These are phyloP conservation scores for Elachura formosa DNA, from an alignment of 2,113 vertebrate genomes.

Conservation along the genomic window DNA sequence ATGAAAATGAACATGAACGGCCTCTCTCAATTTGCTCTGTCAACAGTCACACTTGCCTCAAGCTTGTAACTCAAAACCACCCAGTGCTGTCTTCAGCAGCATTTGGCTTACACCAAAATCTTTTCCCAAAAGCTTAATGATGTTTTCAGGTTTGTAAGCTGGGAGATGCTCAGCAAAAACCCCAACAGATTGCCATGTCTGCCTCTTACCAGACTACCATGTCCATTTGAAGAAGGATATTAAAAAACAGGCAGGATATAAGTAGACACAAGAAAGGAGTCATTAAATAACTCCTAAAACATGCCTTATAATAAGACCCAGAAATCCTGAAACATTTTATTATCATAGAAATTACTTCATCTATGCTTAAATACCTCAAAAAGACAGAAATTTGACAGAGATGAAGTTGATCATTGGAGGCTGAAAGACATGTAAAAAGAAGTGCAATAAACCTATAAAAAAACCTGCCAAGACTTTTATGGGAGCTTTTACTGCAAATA, in stretches of 20 bases:
- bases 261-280: neutral
- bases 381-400: neutral
- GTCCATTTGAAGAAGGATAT: neutral
- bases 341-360: neutral
- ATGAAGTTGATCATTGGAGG: neutral
- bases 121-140: neutral
- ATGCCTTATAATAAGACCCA: neutral
- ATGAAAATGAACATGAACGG: neutral
- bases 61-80: neutral
- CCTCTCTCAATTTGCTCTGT: neutral
- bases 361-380: neutral
- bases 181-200: neutral
- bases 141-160: neutral
- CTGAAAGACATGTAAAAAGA: neutral
- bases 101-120: neutral
- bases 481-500: neutral
- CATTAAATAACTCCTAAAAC: neutral
- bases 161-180: neutral
- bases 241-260: neutral
- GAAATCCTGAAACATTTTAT: neutral
- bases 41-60: neutral
- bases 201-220: neutral
- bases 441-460: neutral
- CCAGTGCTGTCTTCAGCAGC: neutral
- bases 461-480: neutral